Base-by-base conservation (phyloP, 1,140 invertebrate species). In the Chrysopa pallens region DNA sequence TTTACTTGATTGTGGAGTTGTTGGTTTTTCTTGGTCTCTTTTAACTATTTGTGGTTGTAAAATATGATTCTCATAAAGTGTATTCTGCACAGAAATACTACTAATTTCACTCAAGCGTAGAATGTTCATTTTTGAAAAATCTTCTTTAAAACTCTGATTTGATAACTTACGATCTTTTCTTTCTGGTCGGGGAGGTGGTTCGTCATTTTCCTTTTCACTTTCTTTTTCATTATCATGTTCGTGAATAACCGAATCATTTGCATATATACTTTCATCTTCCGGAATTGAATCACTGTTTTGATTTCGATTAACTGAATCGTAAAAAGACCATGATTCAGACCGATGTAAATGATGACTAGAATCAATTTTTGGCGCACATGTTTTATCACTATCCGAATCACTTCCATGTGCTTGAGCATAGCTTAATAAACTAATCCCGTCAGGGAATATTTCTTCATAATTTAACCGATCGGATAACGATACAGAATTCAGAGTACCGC, bases 311-410 rank as follows among this genome's bases (percentile, higher is more conserved):
- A 54, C 59, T 0, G 57, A 37, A 42, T 72, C 69, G 50, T 72
- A 72, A 50, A 68, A 72, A 4, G 59, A 66, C 69, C 69, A 73
- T 0, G 70, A 73, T 35, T 64, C 64, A 1, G 68, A 72, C 33
- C 67, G 52, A 6, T 60, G 62, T 5, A 69, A 45, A 17, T 48
- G 15, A 35, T 45, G 47, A 23, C 33, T 40, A 43, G 47, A 52
- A 49, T 42, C 49, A 56, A 4, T 39, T 15, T 14, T 45, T 38
- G 13, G 2, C 13, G 17, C 54, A 52, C 28, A 42, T 42, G 47
- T 52, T 47, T 23, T 49, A 49, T 60, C 62, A 42, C 57, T 59
- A 38, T 65, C 62, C 0, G 62, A 65, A 48, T 68, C 64, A 45
- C 63, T 67, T 7, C 46, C 56, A 46, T 44, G 53, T 54, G 27